Percentiles rank a stretch among this genome's conserved stretches.
phyloP scores from a whole-genome alignment of 2,113 vertebrate species.

The Odocoileus hemionus region DNA sequence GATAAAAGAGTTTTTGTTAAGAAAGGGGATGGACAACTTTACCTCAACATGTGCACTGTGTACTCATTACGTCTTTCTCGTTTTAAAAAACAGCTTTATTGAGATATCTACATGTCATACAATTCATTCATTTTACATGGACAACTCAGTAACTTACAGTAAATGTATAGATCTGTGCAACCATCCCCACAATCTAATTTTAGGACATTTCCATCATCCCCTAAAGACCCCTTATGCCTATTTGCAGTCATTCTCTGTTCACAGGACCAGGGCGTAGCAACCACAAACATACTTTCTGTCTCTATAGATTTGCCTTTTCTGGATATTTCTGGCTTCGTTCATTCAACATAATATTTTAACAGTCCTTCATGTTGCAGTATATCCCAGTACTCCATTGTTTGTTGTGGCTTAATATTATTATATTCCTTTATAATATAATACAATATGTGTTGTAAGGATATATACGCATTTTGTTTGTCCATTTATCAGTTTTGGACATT shows the following conservation, averaged over 20 bases:
- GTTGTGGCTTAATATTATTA: not conserved
- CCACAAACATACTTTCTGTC: not conserved
- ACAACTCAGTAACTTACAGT: not conserved
- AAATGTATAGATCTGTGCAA: not conserved
- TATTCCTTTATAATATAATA: not conserved
- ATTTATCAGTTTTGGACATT: not conserved
- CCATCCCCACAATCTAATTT: not conserved
- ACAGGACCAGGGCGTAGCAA: not conserved
- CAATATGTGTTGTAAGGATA: not conserved
- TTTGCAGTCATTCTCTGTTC: not conserved
- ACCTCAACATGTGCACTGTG: not conserved
- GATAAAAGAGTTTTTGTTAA: not conserved
- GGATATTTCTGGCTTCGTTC: not conserved
- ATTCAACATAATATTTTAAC: not conserved
- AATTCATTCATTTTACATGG: not conserved
- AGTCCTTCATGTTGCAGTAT: not conserved
- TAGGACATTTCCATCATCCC: not conserved
- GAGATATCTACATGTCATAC: not conserved
- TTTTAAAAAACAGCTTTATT: not conserved
- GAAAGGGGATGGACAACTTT: not conserved
- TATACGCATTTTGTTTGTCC: not conserved
- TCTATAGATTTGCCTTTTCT: not conserved
- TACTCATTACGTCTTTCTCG: not conserved
- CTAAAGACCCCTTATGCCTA: not conserved
- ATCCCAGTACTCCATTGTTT: not conserved